Evolutionary conservation across 2,888 invertebrate species (phyloP), one percentile per base, ranked within the genome.

Genomic region (Tipula confusa): DNA sequence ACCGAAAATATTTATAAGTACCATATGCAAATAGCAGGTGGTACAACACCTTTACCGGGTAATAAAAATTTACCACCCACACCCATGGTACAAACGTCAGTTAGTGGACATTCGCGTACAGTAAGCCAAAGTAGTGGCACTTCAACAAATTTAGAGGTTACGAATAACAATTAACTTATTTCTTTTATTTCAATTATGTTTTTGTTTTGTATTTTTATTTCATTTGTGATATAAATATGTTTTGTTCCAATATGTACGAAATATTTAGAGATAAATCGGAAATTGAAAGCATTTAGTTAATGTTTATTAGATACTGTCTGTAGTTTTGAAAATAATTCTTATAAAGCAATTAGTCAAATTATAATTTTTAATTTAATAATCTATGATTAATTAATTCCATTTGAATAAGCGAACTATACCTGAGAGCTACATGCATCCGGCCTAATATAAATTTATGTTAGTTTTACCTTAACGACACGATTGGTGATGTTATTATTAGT

Each of bases 1-100:
- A 96, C 96, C 0, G 94, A 94, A 87, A 94, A 94, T 87, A 94
- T 94, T 86, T 93, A 95, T 91, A 90, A 89, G 90, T 92, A 95
- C 89, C 95, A 96, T 87, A 96, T 96, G 95, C 96, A 96, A 89
- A 88, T 89, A 87, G 91, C 92, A 84, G 91, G 92, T 83, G 92
- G 92, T 85, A 89, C 90, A 33, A 90, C 90, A 83, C 90, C 91
- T 83, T 89, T 92, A 84, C 91, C 92, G 2, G 92, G 92, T 5
- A 91, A 92, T 38, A 92, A 93, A 87, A 92, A 91, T 85, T 64
- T 64, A 64, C 93, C 93, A 1, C 93, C 93, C 0, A 92, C 92
- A 48, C 94, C 94, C 0, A 91, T 93, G 88, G 92, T 94, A 31
- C 94, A 94, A 87, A 94, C 93, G 0, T 92, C 93, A 0, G 92